These are phyloP conservation scores for Papilio xuthus DNA, from an alignment of 1,140 invertebrate genomes.

Conservation along the genomic window DNA sequence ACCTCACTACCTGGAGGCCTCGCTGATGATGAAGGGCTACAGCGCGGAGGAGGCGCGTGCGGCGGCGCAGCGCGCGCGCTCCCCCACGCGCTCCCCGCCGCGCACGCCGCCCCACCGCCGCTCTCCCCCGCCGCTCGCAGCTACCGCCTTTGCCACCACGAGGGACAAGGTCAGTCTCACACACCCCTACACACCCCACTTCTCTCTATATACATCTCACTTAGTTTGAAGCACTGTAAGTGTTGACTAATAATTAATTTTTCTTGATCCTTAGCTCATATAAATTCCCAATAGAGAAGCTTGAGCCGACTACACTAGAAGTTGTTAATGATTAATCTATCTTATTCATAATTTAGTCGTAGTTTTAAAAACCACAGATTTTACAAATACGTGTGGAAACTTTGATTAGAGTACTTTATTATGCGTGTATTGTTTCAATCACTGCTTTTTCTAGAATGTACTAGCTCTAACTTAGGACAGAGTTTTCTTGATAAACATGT, in stretches of 20 bases:
- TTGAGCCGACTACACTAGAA: too few relatives aligned
- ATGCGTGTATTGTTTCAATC: neutral
- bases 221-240: neutral
- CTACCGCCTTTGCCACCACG: constrained; percentile 78
- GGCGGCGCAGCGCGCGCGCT: constrained; percentile 72
- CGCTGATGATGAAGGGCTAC: constrained; percentile 85
- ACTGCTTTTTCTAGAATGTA: neutral
- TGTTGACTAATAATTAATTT: neutral
- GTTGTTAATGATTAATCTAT: too few relatives aligned
- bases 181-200: neutral
- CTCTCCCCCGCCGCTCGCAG: constrained; percentile 75
- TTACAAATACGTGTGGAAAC: neutral
- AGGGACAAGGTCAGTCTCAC: constrained; percentile 75
- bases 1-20: constrained; percentile 84
- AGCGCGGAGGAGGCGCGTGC: constrained; percentile 82
- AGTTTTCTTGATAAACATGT: neutral
- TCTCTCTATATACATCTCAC: neutral
- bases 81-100: constrained; percentile 54
- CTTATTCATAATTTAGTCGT: neutral
- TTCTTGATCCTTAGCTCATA: too few relatives aligned
- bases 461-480: neutral
- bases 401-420: too few relatives aligned
- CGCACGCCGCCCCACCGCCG: constrained; percentile 51
- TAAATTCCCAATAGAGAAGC: too few relatives aligned
- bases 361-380: neutral